Evolutionary conservation across 1,140 invertebrate species (phyloP).

Genomic region (Parapsyche elsis): DNA sequence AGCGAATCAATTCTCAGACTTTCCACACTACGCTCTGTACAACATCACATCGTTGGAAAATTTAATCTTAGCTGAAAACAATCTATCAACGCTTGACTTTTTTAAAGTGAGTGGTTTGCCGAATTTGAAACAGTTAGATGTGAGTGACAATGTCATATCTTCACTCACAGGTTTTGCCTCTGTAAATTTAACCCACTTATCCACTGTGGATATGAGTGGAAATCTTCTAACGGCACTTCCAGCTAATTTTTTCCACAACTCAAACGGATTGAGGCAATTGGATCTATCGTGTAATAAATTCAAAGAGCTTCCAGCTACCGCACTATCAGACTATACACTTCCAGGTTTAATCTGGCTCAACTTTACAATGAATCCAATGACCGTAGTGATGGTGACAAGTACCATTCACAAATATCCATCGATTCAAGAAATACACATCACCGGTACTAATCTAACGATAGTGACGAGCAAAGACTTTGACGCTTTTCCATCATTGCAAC

Average conservation of each 20-base stretch:
- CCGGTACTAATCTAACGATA: conserved; percentile 84
- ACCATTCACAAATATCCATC: conserved; percentile 74
- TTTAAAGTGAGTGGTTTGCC: conserved; percentile 79
- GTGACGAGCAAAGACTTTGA: conserved; percentile 90
- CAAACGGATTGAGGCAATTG: conserved; percentile 76
- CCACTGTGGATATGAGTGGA: conserved; percentile 78
- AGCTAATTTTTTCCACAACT: conserved; percentile 82
- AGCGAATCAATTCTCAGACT: conserved; percentile 76
- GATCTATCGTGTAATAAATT: conserved; percentile 86
- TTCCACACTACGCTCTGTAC: conserved; percentile 81
- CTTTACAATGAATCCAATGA: conserved; percentile 83
- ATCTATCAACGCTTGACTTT: conserved; percentile 78
- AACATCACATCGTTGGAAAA: conserved; percentile 79
- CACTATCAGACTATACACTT: conserved; percentile 79
- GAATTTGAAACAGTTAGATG: conserved; percentile 78
- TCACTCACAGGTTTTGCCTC: conserved; percentile 81
- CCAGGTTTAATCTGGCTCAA: conserved; percentile 80
- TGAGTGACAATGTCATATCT: conserved; percentile 80
- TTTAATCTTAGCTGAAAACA: conserved; percentile 78
- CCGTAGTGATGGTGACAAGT: conserved; percentile 70
- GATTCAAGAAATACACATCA: conserved; percentile 84
- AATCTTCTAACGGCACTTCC: conserved; percentile 82
- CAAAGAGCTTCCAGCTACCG: conserved; percentile 81
- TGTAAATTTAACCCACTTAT: conserved; percentile 77
- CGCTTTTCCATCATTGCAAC: conserved; percentile 82